phyloP scores from a whole-genome alignment of 2,113 vertebrate species.

The Xyliphius kryptos region DNA sequence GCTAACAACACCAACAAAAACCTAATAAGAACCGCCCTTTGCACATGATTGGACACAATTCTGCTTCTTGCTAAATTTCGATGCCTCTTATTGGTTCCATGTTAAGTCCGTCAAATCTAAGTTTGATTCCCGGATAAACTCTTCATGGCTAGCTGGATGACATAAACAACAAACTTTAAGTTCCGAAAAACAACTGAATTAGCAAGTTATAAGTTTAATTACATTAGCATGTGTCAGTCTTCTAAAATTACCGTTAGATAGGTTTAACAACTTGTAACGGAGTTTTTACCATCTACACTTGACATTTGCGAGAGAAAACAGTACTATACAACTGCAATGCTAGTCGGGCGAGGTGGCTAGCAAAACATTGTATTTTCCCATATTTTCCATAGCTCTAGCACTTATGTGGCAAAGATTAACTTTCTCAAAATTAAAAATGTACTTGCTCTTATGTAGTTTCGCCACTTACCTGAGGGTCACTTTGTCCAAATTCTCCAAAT shows the following conservation, averaged over 20 bases:
- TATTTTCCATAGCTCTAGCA: background rate
- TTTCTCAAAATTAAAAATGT: background rate
- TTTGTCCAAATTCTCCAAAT: slow-evolving; percentile 12
- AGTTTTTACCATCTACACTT: background rate
- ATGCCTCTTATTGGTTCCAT: slow-evolving; percentile 38
- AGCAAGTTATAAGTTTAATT: background rate
- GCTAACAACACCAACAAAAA: slow-evolving; percentile 9
- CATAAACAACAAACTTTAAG: slow-evolving; percentile 25
- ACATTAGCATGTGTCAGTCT: background rate
- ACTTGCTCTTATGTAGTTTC: slow-evolving; percentile 35
- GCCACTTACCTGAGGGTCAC: slow-evolving; percentile 12
- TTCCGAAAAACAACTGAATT: background rate
- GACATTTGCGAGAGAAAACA: background rate
- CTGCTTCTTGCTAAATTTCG: no score
- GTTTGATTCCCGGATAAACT: slow-evolving; percentile 40
- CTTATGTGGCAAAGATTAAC: background rate
- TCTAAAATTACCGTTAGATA: no score
- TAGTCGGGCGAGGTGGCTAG: slow-evolving; percentile 18
- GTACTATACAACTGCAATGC: no score
- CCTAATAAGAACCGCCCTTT: slow-evolving; percentile 3
- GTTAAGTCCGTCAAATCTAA: slow-evolving; percentile 36
- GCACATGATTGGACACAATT: no score
- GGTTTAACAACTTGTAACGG: background rate
- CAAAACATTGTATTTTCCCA: slow-evolving; percentile 22
- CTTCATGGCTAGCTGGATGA: slow-evolving; percentile 43